Percentiles rank a stretch among this genome's conserved stretches.
Conservation (phyloP, 1,140 invertebrate species). For the Ceratitis capitata region DNA sequence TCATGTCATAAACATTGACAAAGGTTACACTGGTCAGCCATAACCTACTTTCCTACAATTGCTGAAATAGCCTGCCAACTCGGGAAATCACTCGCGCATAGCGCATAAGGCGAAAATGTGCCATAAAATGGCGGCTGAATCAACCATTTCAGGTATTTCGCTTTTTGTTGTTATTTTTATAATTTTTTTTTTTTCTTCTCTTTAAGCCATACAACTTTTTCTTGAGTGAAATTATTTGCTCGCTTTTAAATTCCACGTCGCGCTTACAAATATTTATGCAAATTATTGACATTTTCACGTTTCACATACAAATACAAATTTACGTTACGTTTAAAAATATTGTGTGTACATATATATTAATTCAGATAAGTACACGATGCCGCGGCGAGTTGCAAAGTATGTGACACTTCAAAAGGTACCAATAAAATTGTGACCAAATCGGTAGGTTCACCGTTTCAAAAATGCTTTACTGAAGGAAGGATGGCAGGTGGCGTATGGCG, state of each 20-base stretch:
- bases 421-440: neutral
- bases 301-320: too few relatives aligned
- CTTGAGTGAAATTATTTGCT: neutral
- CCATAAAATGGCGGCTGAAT: neutral
- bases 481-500: neutral
- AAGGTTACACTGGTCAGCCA: neutral
- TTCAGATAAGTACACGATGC: neutral
- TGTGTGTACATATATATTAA: neutral
- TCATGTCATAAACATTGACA: neutral
- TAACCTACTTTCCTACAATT: neutral
- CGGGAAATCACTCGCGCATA: neutral
- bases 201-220: neutral
- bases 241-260: conserved; percentile 2
- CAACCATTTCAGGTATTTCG: neutral
- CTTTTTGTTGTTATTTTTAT: neutral
- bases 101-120: neutral
- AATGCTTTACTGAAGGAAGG: neutral
- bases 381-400: neutral
- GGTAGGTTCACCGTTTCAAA: neutral
- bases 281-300: conserved; percentile 15
- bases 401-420: neutral
- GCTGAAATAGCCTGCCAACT: neutral
- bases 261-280: conserved; percentile 27
- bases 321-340: too few relatives aligned
- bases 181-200: neutral